phyloP scores from a whole-genome alignment of 2,113 vertebrate genomes.

The Phalacrocorax carbo region DNA sequence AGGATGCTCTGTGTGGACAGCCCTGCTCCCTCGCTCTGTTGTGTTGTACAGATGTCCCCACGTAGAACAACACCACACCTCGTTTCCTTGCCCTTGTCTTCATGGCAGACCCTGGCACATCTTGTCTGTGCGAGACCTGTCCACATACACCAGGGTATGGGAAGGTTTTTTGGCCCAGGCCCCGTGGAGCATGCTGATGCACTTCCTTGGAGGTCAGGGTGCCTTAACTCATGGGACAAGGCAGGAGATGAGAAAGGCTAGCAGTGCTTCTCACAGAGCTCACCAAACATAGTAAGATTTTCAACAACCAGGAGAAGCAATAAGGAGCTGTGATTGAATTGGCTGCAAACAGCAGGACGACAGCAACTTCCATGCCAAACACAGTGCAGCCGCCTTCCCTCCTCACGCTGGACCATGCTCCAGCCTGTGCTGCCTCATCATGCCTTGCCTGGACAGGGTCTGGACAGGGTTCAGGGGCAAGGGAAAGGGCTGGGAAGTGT shows the following conservation, averaged over 20 bases:
- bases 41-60: neutral
- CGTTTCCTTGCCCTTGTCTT: neutral
- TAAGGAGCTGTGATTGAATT: neutral
- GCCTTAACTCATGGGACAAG: neutral
- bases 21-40: neutral
- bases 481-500: neutral
- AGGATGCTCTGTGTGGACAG: neutral
- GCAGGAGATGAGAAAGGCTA: neutral
- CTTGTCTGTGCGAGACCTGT: neutral
- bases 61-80: neutral
- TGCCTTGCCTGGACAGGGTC: neutral
- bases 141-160: fast-evolving
- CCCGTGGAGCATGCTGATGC: fast-evolving
- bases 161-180: neutral
- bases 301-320: neutral
- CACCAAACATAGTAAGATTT: neutral
- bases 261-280: neutral
- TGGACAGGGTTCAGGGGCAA: neutral
- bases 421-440: neutral
- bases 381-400: neutral
- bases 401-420: neutral
- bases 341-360: neutral
- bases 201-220: neutral
- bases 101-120: neutral
- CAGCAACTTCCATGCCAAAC: fast-evolving